These are phyloP conservation scores for Pardosa pseudoannulata DNA, from an alignment of 2,888 invertebrate species.

Conservation along the genomic window DNA sequence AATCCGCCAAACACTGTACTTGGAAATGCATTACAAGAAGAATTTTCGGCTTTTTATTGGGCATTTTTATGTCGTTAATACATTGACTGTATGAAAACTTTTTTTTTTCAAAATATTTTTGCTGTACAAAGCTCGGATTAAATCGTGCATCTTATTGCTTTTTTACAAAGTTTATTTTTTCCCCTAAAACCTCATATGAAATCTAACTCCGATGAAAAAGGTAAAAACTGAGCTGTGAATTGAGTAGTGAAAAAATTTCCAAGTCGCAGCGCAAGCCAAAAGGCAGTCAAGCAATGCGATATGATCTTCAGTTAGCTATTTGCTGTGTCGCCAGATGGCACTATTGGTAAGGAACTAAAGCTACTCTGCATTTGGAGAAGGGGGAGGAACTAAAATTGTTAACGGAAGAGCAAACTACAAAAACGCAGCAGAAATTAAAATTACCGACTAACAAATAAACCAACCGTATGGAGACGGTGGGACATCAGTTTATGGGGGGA, in stretches of 20 bases:
- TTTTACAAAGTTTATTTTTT: slow-evolving; percentile 44
- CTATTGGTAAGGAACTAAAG: slow-evolving; percentile 59
- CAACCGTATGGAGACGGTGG: slow-evolving; percentile 51
- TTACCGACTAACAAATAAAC: slow-evolving; percentile 70
- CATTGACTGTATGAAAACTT: slow-evolving; percentile 2
- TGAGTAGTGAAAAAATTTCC: slow-evolving; percentile 21
- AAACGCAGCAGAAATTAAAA: slow-evolving; percentile 69
- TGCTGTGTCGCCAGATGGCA: slow-evolving; percentile 63
- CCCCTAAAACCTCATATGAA: slow-evolving; percentile 54
- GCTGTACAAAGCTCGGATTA: slow-evolving; percentile 60
- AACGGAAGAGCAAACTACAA: slow-evolving; percentile 56
- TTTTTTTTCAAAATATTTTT: slow-evolving; percentile 52
- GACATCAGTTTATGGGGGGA: slow-evolving; percentile 38
- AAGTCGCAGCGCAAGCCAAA: slow-evolving; percentile 19
- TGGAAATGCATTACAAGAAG: slow-evolving; percentile 45
- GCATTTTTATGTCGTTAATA: slow-evolving; percentile 44
- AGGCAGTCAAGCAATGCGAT: slow-evolving; percentile 51
- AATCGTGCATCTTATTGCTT: slow-evolving; percentile 67
- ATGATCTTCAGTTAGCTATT: slow-evolving; percentile 63
- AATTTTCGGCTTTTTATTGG: slow-evolving; percentile 53
- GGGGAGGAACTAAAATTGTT: slow-evolving; percentile 37
- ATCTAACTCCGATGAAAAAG: slow-evolving; percentile 54
- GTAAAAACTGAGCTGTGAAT: slow-evolving; percentile 45
- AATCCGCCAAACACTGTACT: slow-evolving; percentile 54
- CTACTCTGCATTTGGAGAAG: not conserved